Base-by-base conservation (phyloP, 2,113 vertebrate species). In the Apeltes quadracus region DNA sequence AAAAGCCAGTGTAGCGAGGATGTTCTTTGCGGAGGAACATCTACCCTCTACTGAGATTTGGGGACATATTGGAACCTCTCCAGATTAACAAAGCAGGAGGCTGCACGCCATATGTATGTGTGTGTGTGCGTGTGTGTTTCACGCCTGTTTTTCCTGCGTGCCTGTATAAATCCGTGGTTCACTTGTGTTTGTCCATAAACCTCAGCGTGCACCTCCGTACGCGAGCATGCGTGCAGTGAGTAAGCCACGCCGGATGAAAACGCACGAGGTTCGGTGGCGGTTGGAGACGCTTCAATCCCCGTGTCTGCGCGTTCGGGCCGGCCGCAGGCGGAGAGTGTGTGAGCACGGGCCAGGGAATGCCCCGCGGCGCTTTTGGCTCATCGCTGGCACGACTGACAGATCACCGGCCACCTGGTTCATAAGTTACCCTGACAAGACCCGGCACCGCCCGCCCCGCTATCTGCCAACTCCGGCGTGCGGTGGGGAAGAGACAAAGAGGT, bases 361-460 rank as follows among this genome's bases (percentile, higher is more conserved):
- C 90, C n/a, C 84, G 78, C 29, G 43, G 86, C 70, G 67, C 71
- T 85, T 85, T 80, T 92, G 90, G 92, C 92, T 41, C 64, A 83
- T 44, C 69, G 67, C 76, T 80, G 77, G 69, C 84, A 78, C 79
- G 82, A 84, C 87, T 82, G 86, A 89, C 85, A 86, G 86, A 75
- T 80, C 79, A 86, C 72, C 22, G 62, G 78, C 83, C 87, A 88
- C 84, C 88, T 89, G 88, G 92, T 89, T 85, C 82, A 85, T 91
- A 87, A 91, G 92, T 92, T 89, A 84, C 79, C 82, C 78, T 61
- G 82, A 87, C 84, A 89, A 83, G 87, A 84, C 77, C 72, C 84
- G 88, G 80, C 90, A 86, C 77, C 83, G 63, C 62, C 67, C 70
- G 75, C 76, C 82, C n/a, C 62, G 68, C 74, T 79, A 69, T 84